Evolutionary conservation across 2,797 vertebrate genomes (phyloP).

Genomic region (Phoeniculus purpureus): DNA sequence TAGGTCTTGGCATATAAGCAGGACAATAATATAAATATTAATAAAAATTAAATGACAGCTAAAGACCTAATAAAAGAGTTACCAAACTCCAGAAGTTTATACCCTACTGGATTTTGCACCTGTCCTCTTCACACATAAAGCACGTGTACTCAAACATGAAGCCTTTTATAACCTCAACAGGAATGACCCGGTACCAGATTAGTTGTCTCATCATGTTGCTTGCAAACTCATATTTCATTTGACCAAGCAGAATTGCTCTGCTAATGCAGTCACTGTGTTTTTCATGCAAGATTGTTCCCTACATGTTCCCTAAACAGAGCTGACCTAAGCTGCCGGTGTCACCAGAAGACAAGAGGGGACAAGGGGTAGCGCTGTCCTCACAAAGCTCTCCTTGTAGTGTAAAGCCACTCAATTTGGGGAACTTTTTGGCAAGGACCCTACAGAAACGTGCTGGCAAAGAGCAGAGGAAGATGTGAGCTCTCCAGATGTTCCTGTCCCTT

Average conservation of each 20-base stretch:
- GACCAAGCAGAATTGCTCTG: fast-evolving
- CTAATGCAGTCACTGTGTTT: neutral
- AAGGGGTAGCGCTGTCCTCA: neutral
- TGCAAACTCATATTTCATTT: neutral
- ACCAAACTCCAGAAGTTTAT: neutral
- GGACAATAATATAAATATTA: neutral
- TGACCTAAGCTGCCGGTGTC: neutral
- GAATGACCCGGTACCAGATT: neutral
- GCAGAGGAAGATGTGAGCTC: neutral
- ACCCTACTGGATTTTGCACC: neutral
- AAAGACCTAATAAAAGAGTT: neutral
- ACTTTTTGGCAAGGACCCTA: neutral
- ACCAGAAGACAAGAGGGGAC: neutral
- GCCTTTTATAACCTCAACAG: neutral
- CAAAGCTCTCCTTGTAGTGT: constrained; percentile 26
- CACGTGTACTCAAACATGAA: neutral
- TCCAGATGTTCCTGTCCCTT: neutral
- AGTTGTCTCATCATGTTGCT: neutral
- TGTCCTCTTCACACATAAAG: neutral
- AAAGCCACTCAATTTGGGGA: neutral
- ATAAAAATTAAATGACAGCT: neutral
- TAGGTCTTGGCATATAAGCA: neutral
- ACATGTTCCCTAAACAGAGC: neutral
- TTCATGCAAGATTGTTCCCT: neutral
- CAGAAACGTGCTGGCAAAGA: neutral